Evolutionary conservation across 2,797 vertebrate genomes (phyloP), one percentile per base, ranked within the genome.

Genomic region (Amazona finschi): DNA sequence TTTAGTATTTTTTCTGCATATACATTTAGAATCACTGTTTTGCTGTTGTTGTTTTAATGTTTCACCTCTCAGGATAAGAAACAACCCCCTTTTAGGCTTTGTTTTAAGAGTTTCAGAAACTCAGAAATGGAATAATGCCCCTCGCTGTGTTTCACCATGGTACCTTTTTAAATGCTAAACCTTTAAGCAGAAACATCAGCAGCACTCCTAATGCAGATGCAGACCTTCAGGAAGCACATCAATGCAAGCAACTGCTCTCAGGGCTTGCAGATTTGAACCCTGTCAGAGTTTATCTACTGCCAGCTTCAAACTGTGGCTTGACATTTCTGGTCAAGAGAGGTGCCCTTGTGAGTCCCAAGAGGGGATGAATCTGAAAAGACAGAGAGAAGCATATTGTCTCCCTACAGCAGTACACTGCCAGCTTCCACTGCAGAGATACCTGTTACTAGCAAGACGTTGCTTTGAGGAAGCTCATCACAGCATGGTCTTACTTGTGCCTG

Each of bases 381-480:
- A 58, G 93, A 94, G 70, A 87, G 61, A 30, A 94, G 57, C 81
- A 64, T 61, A 82, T 88, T 94, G 94, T 90, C 58, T 87, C 92
- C 93, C 95, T 92, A 27, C 58, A 91, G 93, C 95, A 81, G 70
- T 39, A 61, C 85, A 44, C 80, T 90, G 83, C n/a, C 74, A 77
- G 80, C 74, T 70, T 44, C 78, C 81, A 72, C 67, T 73, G 86
- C 95, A 72, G 65, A 92, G 82, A 31, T 90, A 97, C 86, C 92
- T 96, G 92, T 43, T 89, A 95, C 95, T 94, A 93, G 95, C 92
- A 91, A 94, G 95, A 85, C 81, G 21, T 71, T 86, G 92, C 96
- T 97, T 93, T 90, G 89, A 94, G 95, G 95, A 90, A 91, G 89
- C 89, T 92, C 92, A 76, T 76, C 94, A 77, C 94, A 96, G 96